Evolutionary conservation across 2,888 invertebrate genomes (phyloP).

Genomic region (Globia sparganii): DNA sequence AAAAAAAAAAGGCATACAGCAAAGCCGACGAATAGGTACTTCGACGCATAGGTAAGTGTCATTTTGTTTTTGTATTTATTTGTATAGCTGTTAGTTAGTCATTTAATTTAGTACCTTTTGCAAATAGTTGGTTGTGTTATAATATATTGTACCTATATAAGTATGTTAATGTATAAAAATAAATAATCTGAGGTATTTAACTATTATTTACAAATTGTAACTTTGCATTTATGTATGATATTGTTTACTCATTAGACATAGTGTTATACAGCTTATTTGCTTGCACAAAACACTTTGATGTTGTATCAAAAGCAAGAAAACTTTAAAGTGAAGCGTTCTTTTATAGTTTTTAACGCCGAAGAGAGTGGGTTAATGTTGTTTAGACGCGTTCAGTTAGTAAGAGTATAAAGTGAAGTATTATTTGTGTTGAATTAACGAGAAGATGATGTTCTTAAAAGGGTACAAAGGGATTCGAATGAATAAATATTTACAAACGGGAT

Average conservation of each 20-base stretch:
- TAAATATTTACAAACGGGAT: constrained; percentile 22
- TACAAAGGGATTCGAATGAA: constrained; percentile 31
- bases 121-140: not conserved
- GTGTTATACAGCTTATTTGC: constrained; percentile 20
- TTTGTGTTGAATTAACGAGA: constrained; percentile 9
- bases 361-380: constrained; percentile 58
- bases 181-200: not conserved
- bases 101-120: not conserved
- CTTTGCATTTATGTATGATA: not conserved
- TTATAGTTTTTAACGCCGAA: constrained; percentile 31
- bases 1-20: too few species aligned
- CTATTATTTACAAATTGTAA: not conserved
- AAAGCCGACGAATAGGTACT: not conserved
- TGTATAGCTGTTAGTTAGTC: not conserved
- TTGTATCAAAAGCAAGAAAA: constrained; percentile 22
- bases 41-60: not conserved
- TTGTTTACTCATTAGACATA: constrained; percentile 1
- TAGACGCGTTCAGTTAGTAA: constrained; percentile 33
- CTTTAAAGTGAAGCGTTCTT: constrained; percentile 32
- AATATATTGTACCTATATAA: not conserved
- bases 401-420: constrained; percentile 4
- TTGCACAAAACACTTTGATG: constrained; percentile 45
- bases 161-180: not conserved
- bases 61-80: not conserved
- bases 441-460: constrained; percentile 12